These are phyloP conservation scores for Drosophila dives DNA, from an alignment of 2,888 invertebrate species.

Conservation along the genomic window DNA sequence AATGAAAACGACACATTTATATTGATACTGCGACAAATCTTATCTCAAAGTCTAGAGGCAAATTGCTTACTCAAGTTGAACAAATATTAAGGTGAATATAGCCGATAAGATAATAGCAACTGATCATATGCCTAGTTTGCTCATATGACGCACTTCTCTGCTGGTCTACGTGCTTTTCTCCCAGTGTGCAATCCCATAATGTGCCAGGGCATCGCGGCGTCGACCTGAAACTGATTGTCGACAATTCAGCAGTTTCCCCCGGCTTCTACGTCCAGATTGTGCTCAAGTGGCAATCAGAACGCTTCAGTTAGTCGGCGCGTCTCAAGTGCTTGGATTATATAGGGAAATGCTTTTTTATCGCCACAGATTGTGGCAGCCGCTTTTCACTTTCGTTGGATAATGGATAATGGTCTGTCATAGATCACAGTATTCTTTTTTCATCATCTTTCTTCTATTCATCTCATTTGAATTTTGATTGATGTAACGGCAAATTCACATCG, in stretches of 20 bases:
- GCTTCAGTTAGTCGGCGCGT: slow-evolving; percentile 22
- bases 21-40: slow-evolving; percentile 39
- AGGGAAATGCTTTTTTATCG: slow-evolving; percentile 33
- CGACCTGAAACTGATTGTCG: slow-evolving; percentile 18
- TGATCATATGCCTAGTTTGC: slow-evolving; percentile 49
- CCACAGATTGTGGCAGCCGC: slow-evolving; percentile 26
- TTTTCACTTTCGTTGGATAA: slow-evolving; percentile 62
- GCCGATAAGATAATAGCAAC: slow-evolving; percentile 59
- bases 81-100: neutral
- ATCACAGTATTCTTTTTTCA: slow-evolving; percentile 22
- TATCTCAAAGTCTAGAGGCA: slow-evolving; percentile 28
- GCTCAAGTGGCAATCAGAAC: slow-evolving; percentile 53
- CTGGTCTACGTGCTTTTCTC: slow-evolving; percentile 61
- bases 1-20: slow-evolving; percentile 32
- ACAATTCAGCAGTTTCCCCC: slow-evolving; percentile 7
- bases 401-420: slow-evolving; percentile 32
- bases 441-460: slow-evolving; percentile 28
- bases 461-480: slow-evolving; percentile 68
- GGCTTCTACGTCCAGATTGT: neutral
- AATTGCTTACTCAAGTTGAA: slow-evolving; percentile 9
- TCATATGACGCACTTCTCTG: slow-evolving; percentile 43
- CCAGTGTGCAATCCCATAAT: slow-evolving; percentile 40
- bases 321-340: slow-evolving; percentile 25
- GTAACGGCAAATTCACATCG: slow-evolving; percentile 51
- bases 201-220: slow-evolving; percentile 17